phyloP scores from a whole-genome alignment of 2,113 vertebrate species.

The Sialia sialis region DNA sequence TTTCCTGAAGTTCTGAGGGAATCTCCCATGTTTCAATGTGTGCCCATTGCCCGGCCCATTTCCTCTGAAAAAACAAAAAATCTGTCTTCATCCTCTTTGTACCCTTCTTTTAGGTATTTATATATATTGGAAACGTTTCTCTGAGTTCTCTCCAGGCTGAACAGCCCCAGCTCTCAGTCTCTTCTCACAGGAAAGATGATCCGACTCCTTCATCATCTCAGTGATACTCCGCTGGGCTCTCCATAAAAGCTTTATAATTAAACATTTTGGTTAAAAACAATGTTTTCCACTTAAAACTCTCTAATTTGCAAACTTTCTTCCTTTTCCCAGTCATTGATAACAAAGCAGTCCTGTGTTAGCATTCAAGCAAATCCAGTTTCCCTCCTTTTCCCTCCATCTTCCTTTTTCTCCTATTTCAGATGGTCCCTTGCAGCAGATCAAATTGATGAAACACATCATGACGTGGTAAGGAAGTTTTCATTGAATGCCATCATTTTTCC shows the following conservation, averaged over 20 bases:
- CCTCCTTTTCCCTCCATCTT: background rate
- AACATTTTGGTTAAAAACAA: background rate
- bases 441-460: background rate
- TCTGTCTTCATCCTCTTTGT: background rate
- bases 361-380: background rate
- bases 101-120: background rate
- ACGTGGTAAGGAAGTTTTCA: fast-evolving
- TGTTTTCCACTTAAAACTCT: background rate
- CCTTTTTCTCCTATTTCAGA: background rate
- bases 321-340: background rate
- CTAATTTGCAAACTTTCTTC: background rate
- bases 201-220: background rate
- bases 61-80: background rate
- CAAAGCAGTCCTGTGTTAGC: background rate
- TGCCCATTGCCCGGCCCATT: background rate
- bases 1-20: background rate
- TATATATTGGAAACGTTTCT: background rate
- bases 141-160: background rate
- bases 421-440: background rate
- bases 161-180: background rate
- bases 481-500: background rate
- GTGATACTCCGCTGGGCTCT: background rate
- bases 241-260: background rate
- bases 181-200: background rate
- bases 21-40: fast-evolving